Evolutionary conservation across 2,113 vertebrate genomes (phyloP), one percentile per base, ranked within the genome.

Genomic region (Eonycteris spelaea): DNA sequence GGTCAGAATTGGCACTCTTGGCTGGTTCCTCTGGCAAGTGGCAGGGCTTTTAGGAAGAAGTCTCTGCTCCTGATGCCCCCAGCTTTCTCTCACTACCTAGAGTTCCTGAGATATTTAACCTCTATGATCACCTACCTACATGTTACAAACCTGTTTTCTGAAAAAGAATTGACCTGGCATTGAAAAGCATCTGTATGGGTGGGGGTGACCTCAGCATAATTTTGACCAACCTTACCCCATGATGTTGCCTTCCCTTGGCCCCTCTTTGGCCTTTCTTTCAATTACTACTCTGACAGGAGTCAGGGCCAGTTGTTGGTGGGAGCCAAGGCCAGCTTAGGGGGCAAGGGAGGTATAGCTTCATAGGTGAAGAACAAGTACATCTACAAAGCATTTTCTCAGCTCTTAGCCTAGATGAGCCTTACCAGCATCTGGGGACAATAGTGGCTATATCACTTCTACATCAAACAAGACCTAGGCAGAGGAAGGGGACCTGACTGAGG

Each of bases 361-460:
- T 79, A 28, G 6, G 21, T 75, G 30, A 70, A 95, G 28, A 84
- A 63, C 9, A 79, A 90, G 51, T 38, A 55, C 3, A 74, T 45
- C 51, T 80, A 40, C 70, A 95, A 92, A 77, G 28, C 18, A 95
- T 77, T 95, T 95, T 86, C 73, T 92, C 51, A 94, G 40, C 30
- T 82, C 40, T 85, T 73, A 80, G 21, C 38, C 33, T 67, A 86
- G 57, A 33, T 71, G 61, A 90, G 6, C 43, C 19, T 90, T 84
- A 51, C 43, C 22, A 43, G 61, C 22, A 67, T 89, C 61, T 95
- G 38, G 16, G 73, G 21, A 24, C 33, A 93, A 40, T 78, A 51
- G 2, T 82, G 67, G 63, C 13, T 7, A 55, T 85, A 89, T 95
- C 74, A 55, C 7, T 38, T 74, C 35, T 22, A 80, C 21, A 71